Evolutionary conservation across 2,113 vertebrate species (phyloP), one percentile per base, ranked within the genome.

Genomic region (Mormyrus lacerda): DNA sequence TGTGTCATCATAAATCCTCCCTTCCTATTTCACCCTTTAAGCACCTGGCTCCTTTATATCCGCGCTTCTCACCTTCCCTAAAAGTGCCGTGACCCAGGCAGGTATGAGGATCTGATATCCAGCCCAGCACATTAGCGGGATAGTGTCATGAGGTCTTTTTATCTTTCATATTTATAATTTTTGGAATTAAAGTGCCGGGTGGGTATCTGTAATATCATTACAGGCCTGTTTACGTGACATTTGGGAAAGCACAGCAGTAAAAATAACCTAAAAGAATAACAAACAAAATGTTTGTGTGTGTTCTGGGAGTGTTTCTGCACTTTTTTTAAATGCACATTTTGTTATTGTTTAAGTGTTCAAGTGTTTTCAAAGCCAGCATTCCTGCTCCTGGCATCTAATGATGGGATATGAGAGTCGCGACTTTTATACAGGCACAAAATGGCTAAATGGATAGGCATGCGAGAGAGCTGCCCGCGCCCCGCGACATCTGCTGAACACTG

Each of bases 1-100:
- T 88, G 87, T 13, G 84, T 58, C 73, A 51, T 35, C 87, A 50
- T 90, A 90, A 90, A 88, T 90, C 53, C 39, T 83, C 47, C 11
- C 44, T 42, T 31, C 50, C 86, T 47, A 51, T 55, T 45, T 76
- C 48, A 76, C 73, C 73, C 73, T 76, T 76, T 76, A 39, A 76
- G 73, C 73, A 39, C 35, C 35, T 31, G n/a, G n/a, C 11, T 17
- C 4, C 73, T 76, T 79, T 19, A 79, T 79, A 39, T 42, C 35
- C 17, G 0, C 17, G 13, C 35, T 9, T 61, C 73, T 19, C 35
- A 42, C 35, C 35, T 79, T 79, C 8, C 31, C 13, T 19, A 0
- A 79, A 79, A 79, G 73, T 79, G 73, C 13, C 0, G 27, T 73
- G 5, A 31, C 27, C 31, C 31, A 73, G 65, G 11, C 31, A 19